Conservation (phyloP, 2,797 vertebrate species). For the Macropodus opercularis region DNA sequence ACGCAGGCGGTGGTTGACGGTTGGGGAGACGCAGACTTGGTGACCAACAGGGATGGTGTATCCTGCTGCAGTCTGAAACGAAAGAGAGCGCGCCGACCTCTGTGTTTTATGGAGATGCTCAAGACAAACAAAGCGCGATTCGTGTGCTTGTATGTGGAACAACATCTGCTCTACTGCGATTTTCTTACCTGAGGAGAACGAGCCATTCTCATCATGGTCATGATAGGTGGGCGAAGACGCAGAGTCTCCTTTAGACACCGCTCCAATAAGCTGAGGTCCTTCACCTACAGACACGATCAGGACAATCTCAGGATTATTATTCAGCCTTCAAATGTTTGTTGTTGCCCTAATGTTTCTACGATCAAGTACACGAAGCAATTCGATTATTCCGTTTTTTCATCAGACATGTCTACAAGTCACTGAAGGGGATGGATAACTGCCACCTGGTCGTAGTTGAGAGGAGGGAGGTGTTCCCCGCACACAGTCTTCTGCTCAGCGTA, state of each 20-base stretch:
- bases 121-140: too few species aligned
- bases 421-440: not conserved
- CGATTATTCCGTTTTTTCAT: not conserved
- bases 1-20: conserved; percentile 94
- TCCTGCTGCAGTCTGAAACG: conserved; percentile 85
- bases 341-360: too few species aligned
- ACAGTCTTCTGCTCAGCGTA: conserved; percentile 88
- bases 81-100: not conserved
- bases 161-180: not conserved
- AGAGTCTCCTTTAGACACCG: conserved; percentile 95
- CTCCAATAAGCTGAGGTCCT: conserved; percentile 91
- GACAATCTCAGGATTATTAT: not conserved
- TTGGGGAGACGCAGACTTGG: conserved; percentile 97
- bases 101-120: too few species aligned
- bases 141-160: not conserved
- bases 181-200: conserved; percentile 87
- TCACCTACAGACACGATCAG: conserved; percentile 81
- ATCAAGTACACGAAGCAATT: too few species aligned
- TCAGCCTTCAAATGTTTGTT: too few species aligned
- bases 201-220: conserved; percentile 99
- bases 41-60: conserved; percentile 94
- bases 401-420: too few species aligned
- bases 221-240: conserved; percentile 94
- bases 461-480: conserved; percentile 87
- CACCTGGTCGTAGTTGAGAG: conserved; percentile 90